Conservation (phyloP, 2,113 vertebrate genomes). For the Tyrannus savana region DNA sequence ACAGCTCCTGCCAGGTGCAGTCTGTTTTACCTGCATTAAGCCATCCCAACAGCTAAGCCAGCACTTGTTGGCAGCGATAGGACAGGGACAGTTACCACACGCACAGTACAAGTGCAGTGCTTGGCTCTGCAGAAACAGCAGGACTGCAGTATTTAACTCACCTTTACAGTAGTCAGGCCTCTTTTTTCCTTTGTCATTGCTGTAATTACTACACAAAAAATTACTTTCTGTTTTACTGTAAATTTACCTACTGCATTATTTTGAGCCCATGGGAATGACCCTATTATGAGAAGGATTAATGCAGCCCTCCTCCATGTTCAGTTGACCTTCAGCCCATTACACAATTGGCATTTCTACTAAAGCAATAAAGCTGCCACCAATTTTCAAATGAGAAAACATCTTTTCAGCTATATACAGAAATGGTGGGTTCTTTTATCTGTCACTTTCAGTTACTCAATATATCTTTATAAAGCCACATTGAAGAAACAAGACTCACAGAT, state of each 20-base stretch:
- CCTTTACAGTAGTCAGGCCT: background rate
- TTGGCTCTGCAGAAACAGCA: background rate
- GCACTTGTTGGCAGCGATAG: background rate
- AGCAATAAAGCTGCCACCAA: background rate
- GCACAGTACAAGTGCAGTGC: background rate
- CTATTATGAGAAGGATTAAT: background rate
- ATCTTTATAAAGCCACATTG: background rate
- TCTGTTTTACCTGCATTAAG: too few species aligned
- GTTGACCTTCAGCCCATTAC: background rate
- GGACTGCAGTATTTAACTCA: background rate
- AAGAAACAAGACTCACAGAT: background rate
- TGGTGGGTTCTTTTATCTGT: background rate
- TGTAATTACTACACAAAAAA: background rate
- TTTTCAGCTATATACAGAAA: background rate
- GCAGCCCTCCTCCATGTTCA: background rate
- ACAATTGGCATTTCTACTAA: background rate
- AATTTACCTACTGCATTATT: background rate
- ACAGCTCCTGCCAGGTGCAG: accelerated
- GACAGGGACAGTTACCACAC: background rate
- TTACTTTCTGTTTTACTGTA: background rate
- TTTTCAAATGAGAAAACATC: background rate
- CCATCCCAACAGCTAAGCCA: accelerated
- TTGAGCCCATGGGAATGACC: background rate
- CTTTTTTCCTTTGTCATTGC: background rate
- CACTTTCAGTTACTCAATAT: background rate